Evolutionary conservation across 2,113 vertebrate species (phyloP), one percentile per base, ranked within the genome.

Genomic region (Columbina picui): DNA sequence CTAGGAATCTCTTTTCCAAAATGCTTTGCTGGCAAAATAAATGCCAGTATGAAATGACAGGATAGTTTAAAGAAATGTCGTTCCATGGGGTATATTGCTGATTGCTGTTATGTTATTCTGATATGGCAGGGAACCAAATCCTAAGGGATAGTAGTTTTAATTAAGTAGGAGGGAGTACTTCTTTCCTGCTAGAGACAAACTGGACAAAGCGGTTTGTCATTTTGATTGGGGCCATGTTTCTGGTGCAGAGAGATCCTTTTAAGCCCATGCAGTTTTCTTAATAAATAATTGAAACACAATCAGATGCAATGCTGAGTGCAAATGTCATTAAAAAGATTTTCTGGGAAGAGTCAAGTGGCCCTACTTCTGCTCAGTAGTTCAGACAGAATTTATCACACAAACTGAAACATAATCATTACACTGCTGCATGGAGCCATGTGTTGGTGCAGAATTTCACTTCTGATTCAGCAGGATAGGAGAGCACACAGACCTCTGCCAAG

Each of bases 11-110:
- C 10, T 87, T 93, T 85, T 84, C 38, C 18, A 38, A 91, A 87
- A 41, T 69, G 53, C 56, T 93, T 77, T 89, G 36, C 43, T 68
- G 18, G 77, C 41, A 89, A 81, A 93, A 92, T 70, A 90, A 92
- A 74, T 34, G 12, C 10, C 39, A 90, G 30, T 21, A 83, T 12
- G 53, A 79, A 88, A 79, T 16, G 1, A 67, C 3, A 77, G 32
- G 32, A 74, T 34, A 52, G 30, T 83, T 90, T 65, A 88, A 88
- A 93, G 59, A 83, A 93, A 88, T 34, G 10, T 57, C n/a, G 64
- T 79, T 91, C 61, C 17, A 57, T 15, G 41, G n/a, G 19, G 14
- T 39, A 61, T 30, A 53, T 64, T 82, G 45, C 38, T 55, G 68
- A 70, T 57, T 69, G 10, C 38, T 64, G 8, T 76, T 83, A 43